Evolutionary conservation across 2,113 vertebrate species (phyloP), one percentile per base, ranked within the genome.

Genomic region (Siniperca chuatsi): DNA sequence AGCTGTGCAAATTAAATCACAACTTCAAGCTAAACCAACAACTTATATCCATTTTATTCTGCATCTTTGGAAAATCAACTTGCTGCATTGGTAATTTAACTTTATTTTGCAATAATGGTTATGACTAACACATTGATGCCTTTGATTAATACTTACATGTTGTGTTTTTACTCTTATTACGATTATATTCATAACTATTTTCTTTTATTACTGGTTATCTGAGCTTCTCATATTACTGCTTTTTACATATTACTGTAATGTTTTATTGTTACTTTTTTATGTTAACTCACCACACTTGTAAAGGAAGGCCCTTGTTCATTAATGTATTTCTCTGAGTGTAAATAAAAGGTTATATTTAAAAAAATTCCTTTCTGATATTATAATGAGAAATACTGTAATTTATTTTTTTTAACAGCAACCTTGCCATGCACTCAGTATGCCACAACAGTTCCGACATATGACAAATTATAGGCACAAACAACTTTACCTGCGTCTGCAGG

Each of bases 401-500:
- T 16, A 48, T 48, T 48, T 48, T 44, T 44, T 44, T 44, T 8
- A 1, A 48, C 33, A 18, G 20, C 15, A 10, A 7, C 13, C 12
- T 29, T 20, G 68, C 62, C 20, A 11, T 40, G 21, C 20, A 40
- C 21, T 65, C 20, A 12, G 62, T 42, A 42, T n/a, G 6, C 50
- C 20, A 33, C 10, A 7, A 15, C 21, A 54, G 9, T 61, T 29
- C 33, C 6, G 6, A 37, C 16, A 35, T 46, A 16, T 46, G 21
- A 72, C 11, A 54, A 40, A 54, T 12, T 5, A 54, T 42, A 29
- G 42, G 44, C 40, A 37, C 21, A 54, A n/a, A 42, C 5, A 37
- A 8, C 23, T 8, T 54, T 74, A 97, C 96, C 96, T 97, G 96
- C 33, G 96, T 96, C 86, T 96, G 96, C 84, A 96, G 91, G 25